These are phyloP conservation scores for Leucosticte australis DNA, from an alignment of 2,113 vertebrate species.

Conservation along the genomic window DNA sequence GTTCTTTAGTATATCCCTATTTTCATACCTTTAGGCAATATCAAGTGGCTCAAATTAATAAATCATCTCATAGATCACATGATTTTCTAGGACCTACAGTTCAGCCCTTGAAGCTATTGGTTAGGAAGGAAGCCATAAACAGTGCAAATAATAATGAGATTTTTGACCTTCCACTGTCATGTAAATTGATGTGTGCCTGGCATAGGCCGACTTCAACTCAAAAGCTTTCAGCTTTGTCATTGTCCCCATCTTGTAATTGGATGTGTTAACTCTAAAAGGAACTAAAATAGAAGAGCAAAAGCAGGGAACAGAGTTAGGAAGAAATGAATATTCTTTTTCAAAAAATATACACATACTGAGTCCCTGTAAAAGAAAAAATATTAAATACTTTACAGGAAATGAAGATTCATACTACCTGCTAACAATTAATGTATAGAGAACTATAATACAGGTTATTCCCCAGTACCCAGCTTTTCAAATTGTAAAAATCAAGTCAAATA, in stretches of 20 bases:
- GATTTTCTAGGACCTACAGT: neutral
- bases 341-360: neutral
- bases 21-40: slow-evolving; percentile 36
- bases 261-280: neutral
- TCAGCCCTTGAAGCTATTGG: neutral
- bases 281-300: neutral
- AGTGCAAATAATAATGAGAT: slow-evolving; percentile 19
- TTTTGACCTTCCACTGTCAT: neutral
- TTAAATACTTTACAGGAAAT: neutral
- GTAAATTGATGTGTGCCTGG: slow-evolving; percentile 8
- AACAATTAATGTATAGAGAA: neutral
- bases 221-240: slow-evolving; percentile 29
- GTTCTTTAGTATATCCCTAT: neutral
- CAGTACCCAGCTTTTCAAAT: neutral
- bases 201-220: neutral
- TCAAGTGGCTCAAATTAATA: slow-evolving; percentile 23
- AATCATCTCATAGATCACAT: neutral
- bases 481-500: neutral
- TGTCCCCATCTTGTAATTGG: neutral
- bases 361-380: neutral
- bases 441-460: neutral
- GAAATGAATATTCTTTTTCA: neutral
- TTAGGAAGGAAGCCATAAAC: neutral
- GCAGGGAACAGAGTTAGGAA: neutral
- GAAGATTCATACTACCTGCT: neutral